Base-by-base conservation (phyloP, 2,113 vertebrate species). In the Pimephales promelas region DNA sequence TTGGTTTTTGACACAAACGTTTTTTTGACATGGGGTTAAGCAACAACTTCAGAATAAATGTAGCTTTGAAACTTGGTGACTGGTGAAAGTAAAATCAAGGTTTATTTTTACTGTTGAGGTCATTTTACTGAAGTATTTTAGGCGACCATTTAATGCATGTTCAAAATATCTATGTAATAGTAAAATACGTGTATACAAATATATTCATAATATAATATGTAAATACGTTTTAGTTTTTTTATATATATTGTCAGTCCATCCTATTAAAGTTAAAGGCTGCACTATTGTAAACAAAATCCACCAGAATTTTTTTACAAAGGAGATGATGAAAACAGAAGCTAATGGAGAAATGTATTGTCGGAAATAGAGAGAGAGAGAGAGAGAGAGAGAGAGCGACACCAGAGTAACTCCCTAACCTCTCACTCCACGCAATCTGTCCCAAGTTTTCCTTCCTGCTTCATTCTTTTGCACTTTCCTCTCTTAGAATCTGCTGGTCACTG, bases 371-470 rank as follows among this genome's bases (percentile, higher is more conserved):
- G 40, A 6, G 5, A 10, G 36, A 16, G 11, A 40, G 52, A 56
- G 34, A 40, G 36, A 6, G 5, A 10, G 40, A 16, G 11, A 40
- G 54, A 56, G 34, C 59, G 54, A 77, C 3, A 22, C 28, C 28
- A 59, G 24, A 47, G n/a, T 26, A 16, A 62, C 40, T 26, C 57
- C 28, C 57, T 47, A 45, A 79, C n/a, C 24, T 47, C 59, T 76
- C 2, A 20, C 18, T 24, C 57, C 18, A 2, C 16, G 31, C 40
- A 79, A 47, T 45, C 13, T 43, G 18, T 64, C 16, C 59, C 59
- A 22, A n/a, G 34, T 26, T 36, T 24, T 78, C 34, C 75, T 78
- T 78, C 34, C 75, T 78, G 73, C 73, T 76, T 76, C 24, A 62
- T 40, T 72, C 34, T 59, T 0, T 62, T 28, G 24, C 26, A 9